Percentiles rank a stretch among this genome's conserved stretches.
Conservation (phyloP, 2,797 vertebrate genomes). For the Semotilus atromaculatus region DNA sequence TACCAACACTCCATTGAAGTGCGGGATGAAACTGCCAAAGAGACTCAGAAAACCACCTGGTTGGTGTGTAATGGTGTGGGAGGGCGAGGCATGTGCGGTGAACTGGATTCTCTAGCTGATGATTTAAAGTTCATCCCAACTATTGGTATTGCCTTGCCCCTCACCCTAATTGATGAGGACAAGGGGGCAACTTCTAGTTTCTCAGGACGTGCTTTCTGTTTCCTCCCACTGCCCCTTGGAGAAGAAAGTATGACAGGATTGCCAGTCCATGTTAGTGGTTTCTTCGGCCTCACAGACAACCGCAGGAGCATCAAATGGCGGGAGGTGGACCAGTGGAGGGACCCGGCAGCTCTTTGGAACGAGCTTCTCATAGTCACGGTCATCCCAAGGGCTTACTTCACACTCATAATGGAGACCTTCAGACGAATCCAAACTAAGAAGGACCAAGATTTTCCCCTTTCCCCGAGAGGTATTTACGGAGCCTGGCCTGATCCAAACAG, state of each 20-base stretch:
- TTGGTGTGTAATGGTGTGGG: slow-evolving; percentile 95
- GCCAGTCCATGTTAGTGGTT: slow-evolving; percentile 95
- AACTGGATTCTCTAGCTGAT: slow-evolving; percentile 92
- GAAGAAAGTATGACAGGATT: slow-evolving; percentile 97
- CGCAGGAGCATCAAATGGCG: slow-evolving; percentile 98
- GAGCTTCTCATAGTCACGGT: slow-evolving; percentile 89
- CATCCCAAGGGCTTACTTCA: slow-evolving; percentile 90
- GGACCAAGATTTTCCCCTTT: slow-evolving; percentile 86
- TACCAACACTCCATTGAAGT: slow-evolving; percentile 90
- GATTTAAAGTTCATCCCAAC: slow-evolving; percentile 94
- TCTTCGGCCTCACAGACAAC: slow-evolving; percentile 98
- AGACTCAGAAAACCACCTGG: slow-evolving; percentile 88
- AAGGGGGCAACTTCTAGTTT: slow-evolving; percentile 85
- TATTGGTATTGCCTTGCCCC: slow-evolving; percentile 91
- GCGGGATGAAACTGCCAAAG: slow-evolving; percentile 86
- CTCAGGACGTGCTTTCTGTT: slow-evolving; percentile 95
- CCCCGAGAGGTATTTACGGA: slow-evolving; percentile 81
- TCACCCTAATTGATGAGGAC: slow-evolving; percentile 76
- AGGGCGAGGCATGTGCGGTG: slow-evolving; percentile 89
- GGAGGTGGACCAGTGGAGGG: slow-evolving; percentile 96
- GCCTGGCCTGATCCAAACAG: slow-evolving; percentile 89
- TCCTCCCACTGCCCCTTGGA: slow-evolving; percentile 93
- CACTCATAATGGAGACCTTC: slow-evolving; percentile 88
- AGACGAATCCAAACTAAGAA: slow-evolving; percentile 85
- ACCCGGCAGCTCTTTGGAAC: slow-evolving; percentile 96